Base-by-base conservation (phyloP, 2,888 invertebrate species). In the Heteromyza rotundicornis region DNA sequence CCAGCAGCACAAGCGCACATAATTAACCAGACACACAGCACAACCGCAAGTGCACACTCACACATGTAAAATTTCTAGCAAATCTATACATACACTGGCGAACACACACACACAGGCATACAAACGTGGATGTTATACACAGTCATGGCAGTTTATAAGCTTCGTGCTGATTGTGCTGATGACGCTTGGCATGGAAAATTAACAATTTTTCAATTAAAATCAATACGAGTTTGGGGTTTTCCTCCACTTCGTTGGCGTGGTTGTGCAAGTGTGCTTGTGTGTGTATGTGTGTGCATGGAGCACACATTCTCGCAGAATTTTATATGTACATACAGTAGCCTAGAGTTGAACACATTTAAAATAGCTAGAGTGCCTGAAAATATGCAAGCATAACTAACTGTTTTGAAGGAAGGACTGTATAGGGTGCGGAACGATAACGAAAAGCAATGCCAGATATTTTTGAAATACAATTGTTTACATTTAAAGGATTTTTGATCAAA, bases 131-230 rank as follows among this genome's bases (percentile, higher is more conserved):
- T 17, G 32, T 12, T 32, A 32, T 5, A 5, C 32, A 32, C 12
- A 32, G 12, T 32, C 12, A 12, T 12, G 23, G n/a, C 22, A 20
- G 57, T 57, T 62, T 62, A 62, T 62, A 62, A 62, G 62, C 62
- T 52, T 20, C 54, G n/a, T 22, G 57, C 50, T 58, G 55, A 55
- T 58, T 59, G 55, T 62, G 58, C 62, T 68, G 67, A 63, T 68
- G 67, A 57, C 70, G 68, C 67, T 70, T 70, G 71, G 72, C 76
- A 70, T 79, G 73, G 80, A 78, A 81, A 81, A 81, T 81, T 81
- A 81, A 80, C 82, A 81, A 82, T 82, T 81, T 81, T 80, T 78
- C 80, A 81, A 81, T 81, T 81, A 81, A 82, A 82, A 80, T 82
- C 81, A 81, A 81, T 82, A 82, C 70, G 68, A 71, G 74, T 72